A percentile compares a stretch with the other conserved stretches of the same genome.
phyloP scores from a whole-genome alignment of 2,888 invertebrate species.

The Schizaphis graminum region DNA sequence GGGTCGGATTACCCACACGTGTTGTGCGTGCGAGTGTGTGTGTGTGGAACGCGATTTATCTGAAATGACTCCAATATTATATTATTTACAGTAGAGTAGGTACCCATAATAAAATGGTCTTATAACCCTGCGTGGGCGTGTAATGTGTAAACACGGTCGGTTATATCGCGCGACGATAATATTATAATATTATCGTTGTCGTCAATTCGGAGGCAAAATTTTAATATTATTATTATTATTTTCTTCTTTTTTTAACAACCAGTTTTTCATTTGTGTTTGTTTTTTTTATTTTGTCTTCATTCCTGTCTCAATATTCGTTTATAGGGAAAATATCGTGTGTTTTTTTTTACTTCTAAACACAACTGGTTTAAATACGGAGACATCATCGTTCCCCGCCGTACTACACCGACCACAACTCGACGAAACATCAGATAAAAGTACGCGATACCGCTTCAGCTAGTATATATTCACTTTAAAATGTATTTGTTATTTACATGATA shows the following conservation, averaged over 20 bases:
- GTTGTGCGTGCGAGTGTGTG: background rate
- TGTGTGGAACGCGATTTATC: slow-evolving; percentile 20
- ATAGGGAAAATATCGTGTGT: background rate
- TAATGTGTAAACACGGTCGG: background rate
- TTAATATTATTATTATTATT: slow-evolving; percentile 25
- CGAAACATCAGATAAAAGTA: slow-evolving; percentile 21
- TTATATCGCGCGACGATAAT: background rate
- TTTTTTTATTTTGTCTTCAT: slow-evolving; percentile 13
- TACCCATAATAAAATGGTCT: background rate
- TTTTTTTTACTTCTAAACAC: background rate
- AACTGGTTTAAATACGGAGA: slow-evolving; percentile 45
- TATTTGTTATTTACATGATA: slow-evolving; percentile 18
- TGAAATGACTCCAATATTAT: slow-evolving; percentile 19
- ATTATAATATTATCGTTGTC: background rate
- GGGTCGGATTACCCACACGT: slow-evolving; percentile 43
- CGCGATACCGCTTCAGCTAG: background rate
- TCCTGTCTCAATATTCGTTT: slow-evolving; percentile 20
- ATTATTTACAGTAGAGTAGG: slow-evolving; percentile 20
- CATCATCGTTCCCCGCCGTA: background rate
- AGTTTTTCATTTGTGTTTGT: background rate
- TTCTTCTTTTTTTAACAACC: background rate
- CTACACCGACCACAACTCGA: background rate
- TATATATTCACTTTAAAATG: slow-evolving; percentile 40
- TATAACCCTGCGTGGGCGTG: background rate
- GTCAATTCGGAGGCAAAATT: slow-evolving; percentile 34